A percentile compares a stretch with the other conserved stretches of the same genome.
These are phyloP conservation scores for Diadema setosum DNA, from an alignment of 35 echinoderm and acorn worm species.

Conservation along the genomic window DNA sequence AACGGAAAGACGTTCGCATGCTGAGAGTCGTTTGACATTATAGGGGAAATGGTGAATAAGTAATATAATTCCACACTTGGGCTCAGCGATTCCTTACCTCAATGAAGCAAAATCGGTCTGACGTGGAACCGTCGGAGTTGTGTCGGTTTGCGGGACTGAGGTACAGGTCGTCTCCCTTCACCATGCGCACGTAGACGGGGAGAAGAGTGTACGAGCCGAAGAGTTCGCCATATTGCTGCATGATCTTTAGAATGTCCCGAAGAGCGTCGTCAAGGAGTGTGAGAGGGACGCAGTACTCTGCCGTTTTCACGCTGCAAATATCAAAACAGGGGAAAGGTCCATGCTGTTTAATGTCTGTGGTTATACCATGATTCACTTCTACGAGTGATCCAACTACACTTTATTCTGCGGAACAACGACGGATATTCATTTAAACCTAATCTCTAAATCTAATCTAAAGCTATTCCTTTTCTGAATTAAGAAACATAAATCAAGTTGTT, in stretches of 20 bases:
- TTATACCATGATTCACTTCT: too few species aligned
- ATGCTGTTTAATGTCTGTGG: too few species aligned
- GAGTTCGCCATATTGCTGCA: constrained; percentile 75
- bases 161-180: constrained; percentile 86
- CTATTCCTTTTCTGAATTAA: too few species aligned
- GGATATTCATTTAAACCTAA: too few species aligned
- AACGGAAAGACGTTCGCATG: too few species aligned
- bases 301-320: constrained; percentile 77
- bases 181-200: constrained; percentile 85
- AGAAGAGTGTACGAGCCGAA: constrained; percentile 81
- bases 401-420: too few species aligned
- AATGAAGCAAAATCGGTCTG: constrained; percentile 79
- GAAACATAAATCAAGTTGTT: too few species aligned
- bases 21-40: too few species aligned
- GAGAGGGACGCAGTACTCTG: constrained; percentile 84
- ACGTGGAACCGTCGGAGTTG: constrained; percentile 52
- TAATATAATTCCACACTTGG: too few species aligned
- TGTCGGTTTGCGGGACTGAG: constrained; percentile 77
- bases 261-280: constrained; percentile 68
- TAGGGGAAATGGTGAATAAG: too few species aligned
- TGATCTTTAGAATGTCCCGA: constrained; percentile 60
- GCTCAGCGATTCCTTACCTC: constrained; percentile 90
- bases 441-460: too few species aligned
- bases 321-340: neutral
- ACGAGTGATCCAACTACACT: too few species aligned